Evolutionary conservation across 1,140 invertebrate genomes (phyloP).

Genomic region (roundworm (Caenorhabditis elegans)): DNA sequence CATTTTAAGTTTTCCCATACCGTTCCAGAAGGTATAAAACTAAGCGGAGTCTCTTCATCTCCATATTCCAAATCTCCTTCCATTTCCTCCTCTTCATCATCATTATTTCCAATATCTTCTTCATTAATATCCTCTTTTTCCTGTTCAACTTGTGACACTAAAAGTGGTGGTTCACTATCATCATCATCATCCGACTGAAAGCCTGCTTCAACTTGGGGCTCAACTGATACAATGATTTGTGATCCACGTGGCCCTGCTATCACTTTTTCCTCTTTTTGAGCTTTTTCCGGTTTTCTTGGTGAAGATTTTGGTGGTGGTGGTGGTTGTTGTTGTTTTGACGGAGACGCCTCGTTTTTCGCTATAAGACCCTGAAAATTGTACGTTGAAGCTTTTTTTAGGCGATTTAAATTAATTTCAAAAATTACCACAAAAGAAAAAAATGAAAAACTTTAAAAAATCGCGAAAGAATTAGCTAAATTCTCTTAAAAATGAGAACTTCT

Average conservation of each 20-base stretch:
- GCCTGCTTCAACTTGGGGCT: neutral
- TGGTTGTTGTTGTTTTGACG: no score
- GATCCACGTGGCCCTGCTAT: constrained; percentile 40
- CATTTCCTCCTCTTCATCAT: neutral
- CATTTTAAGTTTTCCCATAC: no score
- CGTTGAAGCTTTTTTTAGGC: no score
- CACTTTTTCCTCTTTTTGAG: neutral
- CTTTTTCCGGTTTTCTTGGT: neutral
- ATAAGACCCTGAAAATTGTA: no score
- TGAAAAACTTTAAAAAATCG: no score
- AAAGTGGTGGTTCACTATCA: neutral
- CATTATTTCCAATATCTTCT: neutral
- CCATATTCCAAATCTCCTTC: constrained; percentile 28
- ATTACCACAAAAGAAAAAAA: no score
- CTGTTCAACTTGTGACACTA: neutral
- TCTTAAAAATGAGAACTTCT: no score
- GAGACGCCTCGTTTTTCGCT: no score
- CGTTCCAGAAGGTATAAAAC: neutral
- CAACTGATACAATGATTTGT: constrained; percentile 27
- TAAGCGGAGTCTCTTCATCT: neutral
- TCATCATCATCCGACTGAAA: neutral
- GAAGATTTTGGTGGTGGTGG: neutral
- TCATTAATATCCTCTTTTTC: neutral
- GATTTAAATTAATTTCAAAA: no score
- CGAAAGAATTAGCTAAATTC: no score